Evolutionary conservation across 2,888 invertebrate genomes (phyloP).

Genomic region (Odontothrips loti): DNA sequence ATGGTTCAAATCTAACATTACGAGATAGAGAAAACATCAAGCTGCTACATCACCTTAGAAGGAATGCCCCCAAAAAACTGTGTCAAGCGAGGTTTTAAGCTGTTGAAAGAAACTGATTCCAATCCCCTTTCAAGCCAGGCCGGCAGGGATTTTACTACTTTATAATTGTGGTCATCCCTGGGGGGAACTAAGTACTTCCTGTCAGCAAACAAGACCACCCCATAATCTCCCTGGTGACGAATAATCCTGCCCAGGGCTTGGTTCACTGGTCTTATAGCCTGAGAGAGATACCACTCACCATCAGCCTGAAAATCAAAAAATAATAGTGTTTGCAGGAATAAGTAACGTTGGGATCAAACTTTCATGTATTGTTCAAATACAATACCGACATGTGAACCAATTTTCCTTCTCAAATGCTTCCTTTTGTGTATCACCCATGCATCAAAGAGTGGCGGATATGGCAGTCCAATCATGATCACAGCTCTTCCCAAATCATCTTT

Average conservation of each 20-base stretch:
- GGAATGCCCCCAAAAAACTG: background rate
- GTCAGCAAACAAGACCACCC: background rate
- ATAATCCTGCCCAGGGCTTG: background rate
- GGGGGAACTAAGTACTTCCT: background rate
- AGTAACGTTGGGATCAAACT: background rate
- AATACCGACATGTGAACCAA: background rate
- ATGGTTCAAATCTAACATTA: no score
- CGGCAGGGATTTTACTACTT: background rate
- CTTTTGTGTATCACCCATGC: background rate
- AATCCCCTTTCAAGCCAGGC: background rate
- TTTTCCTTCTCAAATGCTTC: background rate
- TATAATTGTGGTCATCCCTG: background rate
- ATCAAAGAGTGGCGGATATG: background rate
- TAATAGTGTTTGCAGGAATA: background rate
- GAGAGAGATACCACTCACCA: background rate
- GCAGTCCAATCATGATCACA: background rate
- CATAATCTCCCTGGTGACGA: background rate
- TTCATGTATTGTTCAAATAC: background rate
- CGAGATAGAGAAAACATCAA: no score
- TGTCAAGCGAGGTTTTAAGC: background rate
- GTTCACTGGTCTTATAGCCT: background rate
- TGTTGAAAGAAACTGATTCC: background rate
- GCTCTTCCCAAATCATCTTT: background rate
- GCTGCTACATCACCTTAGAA: background rate
- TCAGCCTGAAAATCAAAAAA: background rate